Conservation (phyloP, 1,140 invertebrate genomes). For the Sitophilus oryzae region DNA sequence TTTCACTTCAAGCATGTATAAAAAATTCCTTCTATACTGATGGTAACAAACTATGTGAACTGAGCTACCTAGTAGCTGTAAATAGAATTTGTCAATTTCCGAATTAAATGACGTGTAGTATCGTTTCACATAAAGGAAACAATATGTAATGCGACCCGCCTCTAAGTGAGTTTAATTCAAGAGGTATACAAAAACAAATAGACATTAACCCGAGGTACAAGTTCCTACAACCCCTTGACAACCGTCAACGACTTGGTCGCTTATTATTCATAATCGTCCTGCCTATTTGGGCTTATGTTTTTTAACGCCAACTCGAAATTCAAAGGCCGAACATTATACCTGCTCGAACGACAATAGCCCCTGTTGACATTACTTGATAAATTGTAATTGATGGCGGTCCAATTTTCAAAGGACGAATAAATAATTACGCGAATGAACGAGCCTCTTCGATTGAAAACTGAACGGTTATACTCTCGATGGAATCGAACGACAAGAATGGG, state of each 20-base stretch:
- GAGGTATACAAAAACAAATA: background rate
- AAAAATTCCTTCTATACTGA: too few species aligned
- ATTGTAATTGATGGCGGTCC: slow-evolving; percentile 27
- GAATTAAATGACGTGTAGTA: background rate
- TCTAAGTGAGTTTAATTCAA: background rate
- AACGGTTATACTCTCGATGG: slow-evolving; percentile 11
- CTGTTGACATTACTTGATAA: slow-evolving; percentile 26
- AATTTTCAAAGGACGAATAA: slow-evolving; percentile 24
- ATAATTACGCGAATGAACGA: slow-evolving; percentile 29
- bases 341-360: slow-evolving; percentile 24
- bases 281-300: background rate
- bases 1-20: too few species aligned
- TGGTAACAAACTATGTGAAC: too few species aligned
- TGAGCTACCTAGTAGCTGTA: too few species aligned
- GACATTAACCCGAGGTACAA: background rate
- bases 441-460: slow-evolving; percentile 21
- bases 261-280: slow-evolving; percentile 17
- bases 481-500: slow-evolving; percentile 7
- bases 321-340: slow-evolving; percentile 24
- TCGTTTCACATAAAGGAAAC: background rate
- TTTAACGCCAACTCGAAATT: slow-evolving; percentile 3
- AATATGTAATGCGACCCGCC: background rate
- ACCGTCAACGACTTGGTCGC: background rate
- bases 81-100: background rate
- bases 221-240: background rate